Percentiles rank a stretch among this genome's conserved stretches.
Conservation (phyloP, 2,113 vertebrate genomes). For the Psilopsiagon aurifrons region DNA sequence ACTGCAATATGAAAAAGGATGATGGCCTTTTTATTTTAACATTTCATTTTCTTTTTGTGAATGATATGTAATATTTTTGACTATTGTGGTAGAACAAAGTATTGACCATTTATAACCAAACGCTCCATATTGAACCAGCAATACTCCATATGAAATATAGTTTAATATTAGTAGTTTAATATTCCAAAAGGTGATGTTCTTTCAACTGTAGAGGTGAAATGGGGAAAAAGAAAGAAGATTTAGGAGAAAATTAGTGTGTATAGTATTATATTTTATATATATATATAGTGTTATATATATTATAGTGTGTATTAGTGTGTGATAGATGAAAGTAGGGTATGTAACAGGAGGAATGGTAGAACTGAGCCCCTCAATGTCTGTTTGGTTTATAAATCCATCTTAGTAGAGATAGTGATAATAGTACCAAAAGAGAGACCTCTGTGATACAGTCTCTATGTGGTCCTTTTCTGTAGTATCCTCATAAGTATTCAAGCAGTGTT, state of each 20-base stretch:
- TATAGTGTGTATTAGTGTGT: too few species aligned
- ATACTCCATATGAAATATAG: background rate
- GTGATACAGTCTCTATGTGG: background rate
- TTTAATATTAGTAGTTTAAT: background rate
- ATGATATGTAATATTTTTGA: background rate
- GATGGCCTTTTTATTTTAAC: background rate
- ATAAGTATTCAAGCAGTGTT: background rate
- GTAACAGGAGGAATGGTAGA: background rate
- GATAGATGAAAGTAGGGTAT: background rate
- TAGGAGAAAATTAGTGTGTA: background rate
- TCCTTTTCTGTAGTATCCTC: background rate
- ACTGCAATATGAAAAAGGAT: background rate
- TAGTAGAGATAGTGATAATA: background rate
- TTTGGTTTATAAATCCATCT: background rate
- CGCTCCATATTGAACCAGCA: background rate
- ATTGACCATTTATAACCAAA: background rate
- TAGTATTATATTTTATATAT: too few species aligned
- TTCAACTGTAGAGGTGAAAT: background rate
- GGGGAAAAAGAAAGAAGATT: background rate
- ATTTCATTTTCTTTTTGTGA: background rate
- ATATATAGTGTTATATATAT: too few species aligned
- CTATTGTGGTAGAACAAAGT: background rate
- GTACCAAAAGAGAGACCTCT: background rate
- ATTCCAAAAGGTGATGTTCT: background rate
- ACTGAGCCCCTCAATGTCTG: background rate